Evolutionary conservation across 2,797 vertebrate genomes (phyloP).

Genomic region (Rhinophrynus dorsalis): DNA sequence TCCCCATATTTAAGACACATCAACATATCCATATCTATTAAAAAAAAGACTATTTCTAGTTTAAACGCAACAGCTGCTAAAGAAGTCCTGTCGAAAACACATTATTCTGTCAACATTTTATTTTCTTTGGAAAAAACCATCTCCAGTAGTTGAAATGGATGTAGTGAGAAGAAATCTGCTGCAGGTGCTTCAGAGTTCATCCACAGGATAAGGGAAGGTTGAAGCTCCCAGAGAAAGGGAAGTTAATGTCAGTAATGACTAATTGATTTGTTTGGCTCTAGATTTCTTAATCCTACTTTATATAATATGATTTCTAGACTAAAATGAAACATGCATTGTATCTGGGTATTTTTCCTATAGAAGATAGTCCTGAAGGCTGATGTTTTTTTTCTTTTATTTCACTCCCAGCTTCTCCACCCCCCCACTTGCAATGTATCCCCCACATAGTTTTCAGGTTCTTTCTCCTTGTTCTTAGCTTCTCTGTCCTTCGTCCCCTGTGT

Average conservation of each 20-base stretch:
- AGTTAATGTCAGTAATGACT: conserved; percentile 72
- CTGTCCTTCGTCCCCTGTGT: too few species aligned
- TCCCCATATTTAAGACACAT: too few species aligned
- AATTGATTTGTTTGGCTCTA: conserved; percentile 66
- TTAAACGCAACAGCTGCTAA: conserved; percentile 60
- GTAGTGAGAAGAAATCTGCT: conserved; percentile 66
- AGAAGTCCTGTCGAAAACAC: conserved; percentile 64
- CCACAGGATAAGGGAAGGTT: conserved; percentile 66
- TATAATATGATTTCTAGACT: neutral
- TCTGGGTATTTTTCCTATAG: neutral
- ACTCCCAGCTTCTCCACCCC: too few species aligned
- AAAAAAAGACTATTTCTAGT: neutral
- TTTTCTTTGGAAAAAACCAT: conserved; percentile 75
- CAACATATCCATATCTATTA: too few species aligned
- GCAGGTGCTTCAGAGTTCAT: conserved; percentile 71
- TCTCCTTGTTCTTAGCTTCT: too few species aligned
- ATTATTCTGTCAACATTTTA: conserved; percentile 71
- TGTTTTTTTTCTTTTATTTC: neutral
- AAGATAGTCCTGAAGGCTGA: neutral
- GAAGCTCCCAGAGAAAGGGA: conserved; percentile 68
- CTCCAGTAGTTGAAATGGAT: conserved; percentile 66
- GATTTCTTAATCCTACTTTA: conserved; percentile 53
- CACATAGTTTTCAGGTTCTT: too few species aligned
- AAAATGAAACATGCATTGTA: neutral
- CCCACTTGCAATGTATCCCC: too few species aligned